phyloP scores from a whole-genome alignment of 2,888 invertebrate genomes.

The Cosmorhoe ocellata region DNA sequence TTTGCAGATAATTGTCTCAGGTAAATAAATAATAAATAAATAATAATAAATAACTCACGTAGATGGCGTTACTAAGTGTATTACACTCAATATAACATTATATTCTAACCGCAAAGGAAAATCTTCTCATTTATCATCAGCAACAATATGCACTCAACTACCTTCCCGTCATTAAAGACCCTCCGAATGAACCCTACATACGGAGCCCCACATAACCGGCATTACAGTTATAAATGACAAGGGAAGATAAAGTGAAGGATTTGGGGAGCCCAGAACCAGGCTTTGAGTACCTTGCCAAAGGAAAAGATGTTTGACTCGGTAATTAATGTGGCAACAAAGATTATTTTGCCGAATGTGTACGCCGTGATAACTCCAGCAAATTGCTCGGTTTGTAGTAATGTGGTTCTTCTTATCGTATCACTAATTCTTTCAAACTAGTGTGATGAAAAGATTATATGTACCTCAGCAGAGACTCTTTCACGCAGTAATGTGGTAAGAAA shows the following conservation, averaged over 20 bases:
- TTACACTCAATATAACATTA: no score
- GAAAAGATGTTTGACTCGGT: constrained; percentile 18
- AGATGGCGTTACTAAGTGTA: neutral
- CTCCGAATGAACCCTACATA: constrained; percentile 31
- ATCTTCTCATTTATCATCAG: constrained; percentile 33
- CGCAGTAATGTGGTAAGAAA: no score
- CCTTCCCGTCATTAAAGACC: constrained; percentile 28
- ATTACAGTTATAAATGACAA: constrained; percentile 65
- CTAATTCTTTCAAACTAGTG: no score
- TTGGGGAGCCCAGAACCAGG: constrained; percentile 35
- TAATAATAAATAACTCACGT: neutral
- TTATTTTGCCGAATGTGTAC: constrained; percentile 4
- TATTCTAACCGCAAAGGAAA: constrained; percentile 15
- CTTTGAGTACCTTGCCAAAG: constrained; percentile 21
- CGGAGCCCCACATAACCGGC: constrained; percentile 44
- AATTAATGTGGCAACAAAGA: constrained; percentile 18
- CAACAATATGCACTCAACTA: constrained; percentile 35
- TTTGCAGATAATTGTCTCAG: no score
- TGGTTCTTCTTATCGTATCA: no score
- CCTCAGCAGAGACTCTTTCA: no score
- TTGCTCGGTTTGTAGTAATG: neutral
- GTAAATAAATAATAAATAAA: no score
- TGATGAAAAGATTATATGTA: no score
- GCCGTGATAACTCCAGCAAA: constrained; percentile 3
- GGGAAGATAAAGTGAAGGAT: constrained; percentile 55